Evolutionary conservation across 2,888 invertebrate genomes (phyloP), one percentile per base, ranked within the genome.

Genomic region (Scaeva pyrastri): DNA sequence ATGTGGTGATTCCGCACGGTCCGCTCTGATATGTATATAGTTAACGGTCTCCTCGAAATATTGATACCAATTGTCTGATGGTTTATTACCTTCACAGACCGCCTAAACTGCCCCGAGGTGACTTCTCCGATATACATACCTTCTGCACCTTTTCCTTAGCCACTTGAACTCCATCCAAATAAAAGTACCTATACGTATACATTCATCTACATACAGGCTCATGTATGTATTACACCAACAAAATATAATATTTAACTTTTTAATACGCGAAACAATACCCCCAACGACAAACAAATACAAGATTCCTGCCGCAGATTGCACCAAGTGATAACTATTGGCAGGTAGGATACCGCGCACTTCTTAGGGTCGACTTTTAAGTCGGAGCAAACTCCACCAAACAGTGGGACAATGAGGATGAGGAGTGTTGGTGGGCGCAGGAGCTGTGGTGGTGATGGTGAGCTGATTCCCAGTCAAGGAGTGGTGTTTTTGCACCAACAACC

Each of bases 21-120:
- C 21, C 14, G 12, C 7, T 3, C 21, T 50, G 14, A 50, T 55
- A n/a, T n/a, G n/a, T n/a, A n/a, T n/a, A 19, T 56, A 56, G 74
- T 71, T 84, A 83, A 83, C 83, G 77, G 83, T 68, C 66, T 48
- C 31, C 66, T 48, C 31, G 14, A 50, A 74, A 50, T 60, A 66
- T 78, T 74, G 78, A 73, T 78, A 82, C 82, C 86, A 90, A 90
- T 91, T 91, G 90, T 90, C 89, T 89, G 90, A 90, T 90, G 90
- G 91, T 90, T 90, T 90, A 90, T 90, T 89, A 88, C 91, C 88
- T 89, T 88, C 88, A 73, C 62, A 88, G 87, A 89, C 90, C 90
- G 90, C 91, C 91, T 90, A 89, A 89, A 88, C 76, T 52, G 73
- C 68, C 75, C 71, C 48, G 31, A 41, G 68, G 72, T 60, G 55